phyloP scores from a whole-genome alignment of 2,113 vertebrate species.

The Peromyscus polionotus region DNA sequence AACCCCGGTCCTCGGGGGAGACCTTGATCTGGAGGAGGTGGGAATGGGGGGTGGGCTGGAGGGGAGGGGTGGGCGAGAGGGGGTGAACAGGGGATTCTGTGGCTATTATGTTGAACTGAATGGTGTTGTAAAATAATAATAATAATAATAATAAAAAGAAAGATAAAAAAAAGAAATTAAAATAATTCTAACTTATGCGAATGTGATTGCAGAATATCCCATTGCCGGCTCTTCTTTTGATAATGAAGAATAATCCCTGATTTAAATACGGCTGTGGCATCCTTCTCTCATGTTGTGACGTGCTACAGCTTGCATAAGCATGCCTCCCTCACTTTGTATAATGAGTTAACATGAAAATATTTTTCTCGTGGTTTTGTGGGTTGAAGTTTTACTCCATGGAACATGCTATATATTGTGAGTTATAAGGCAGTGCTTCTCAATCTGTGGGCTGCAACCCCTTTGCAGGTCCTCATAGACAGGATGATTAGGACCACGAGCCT shows the following conservation, averaged over 20 bases:
- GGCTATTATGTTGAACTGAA: too few species aligned
- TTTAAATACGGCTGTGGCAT: not conserved
- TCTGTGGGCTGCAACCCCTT: not conserved
- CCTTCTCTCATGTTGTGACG: not conserved
- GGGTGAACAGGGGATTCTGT: too few species aligned
- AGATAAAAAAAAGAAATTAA: too few species aligned
- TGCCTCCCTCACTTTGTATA: not conserved
- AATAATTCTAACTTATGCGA: not conserved
- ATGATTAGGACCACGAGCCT: too few species aligned
- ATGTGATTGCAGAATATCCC: not conserved
- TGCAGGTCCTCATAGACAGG: too few species aligned
- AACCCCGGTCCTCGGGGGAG: too few species aligned
- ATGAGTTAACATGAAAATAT: not conserved
- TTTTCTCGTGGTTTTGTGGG: not conserved
- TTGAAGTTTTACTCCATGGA: not conserved
- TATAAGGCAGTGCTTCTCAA: not conserved
- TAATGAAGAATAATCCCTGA: not conserved
- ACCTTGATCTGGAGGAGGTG: too few species aligned
- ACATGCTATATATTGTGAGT: not conserved
- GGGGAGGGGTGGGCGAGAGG: too few species aligned
- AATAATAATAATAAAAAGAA: too few species aligned
- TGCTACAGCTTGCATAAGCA: too few species aligned
- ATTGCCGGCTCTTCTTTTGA: not conserved
- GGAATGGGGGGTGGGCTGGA: too few species aligned
- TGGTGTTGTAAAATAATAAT: too few species aligned